phyloP scores from a whole-genome alignment of 1,140 invertebrate genomes.

The Scaptomyza graminum region DNA sequence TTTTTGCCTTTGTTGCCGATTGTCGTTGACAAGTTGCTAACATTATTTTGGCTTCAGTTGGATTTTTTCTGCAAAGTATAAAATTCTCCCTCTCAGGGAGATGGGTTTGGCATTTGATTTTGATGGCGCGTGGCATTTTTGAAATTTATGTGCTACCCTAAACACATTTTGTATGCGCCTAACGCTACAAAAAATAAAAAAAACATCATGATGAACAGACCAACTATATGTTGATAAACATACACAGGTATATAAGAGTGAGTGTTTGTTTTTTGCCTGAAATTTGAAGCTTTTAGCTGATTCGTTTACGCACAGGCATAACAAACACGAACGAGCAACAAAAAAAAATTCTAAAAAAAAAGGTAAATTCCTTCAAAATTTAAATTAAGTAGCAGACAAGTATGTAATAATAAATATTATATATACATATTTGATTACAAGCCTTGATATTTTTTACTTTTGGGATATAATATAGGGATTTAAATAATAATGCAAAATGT shows the following conservation, averaged over 20 bases:
- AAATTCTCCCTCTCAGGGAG: background rate
- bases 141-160: slow-evolving; percentile 77
- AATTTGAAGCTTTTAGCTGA: slow-evolving; percentile 65
- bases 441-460: background rate
- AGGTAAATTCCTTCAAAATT: slow-evolving; percentile 15
- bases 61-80: slow-evolving; percentile 11
- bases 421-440: slow-evolving; percentile 59
- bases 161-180: slow-evolving; percentile 76
- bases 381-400: slow-evolving; percentile 41
- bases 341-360: slow-evolving; percentile 5
- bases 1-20: slow-evolving; percentile 35
- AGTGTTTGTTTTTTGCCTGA: slow-evolving; percentile 45
- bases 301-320: slow-evolving; percentile 56
- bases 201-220: slow-evolving; percentile 57
- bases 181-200: slow-evolving; percentile 55
- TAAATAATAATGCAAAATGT: slow-evolving; percentile 9
- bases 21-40: slow-evolving; percentile 48
- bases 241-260: background rate
- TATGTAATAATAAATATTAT: no score
- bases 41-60: slow-evolving; percentile 40
- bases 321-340: slow-evolving; percentile 24
- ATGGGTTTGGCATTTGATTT: slow-evolving; percentile 70
- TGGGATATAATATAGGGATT: slow-evolving; percentile 1
- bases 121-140: slow-evolving; percentile 79
- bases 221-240: slow-evolving; percentile 15